Base-by-base conservation (phyloP, 2,888 invertebrate species). In the Nematopogon swammerdamellus region DNA sequence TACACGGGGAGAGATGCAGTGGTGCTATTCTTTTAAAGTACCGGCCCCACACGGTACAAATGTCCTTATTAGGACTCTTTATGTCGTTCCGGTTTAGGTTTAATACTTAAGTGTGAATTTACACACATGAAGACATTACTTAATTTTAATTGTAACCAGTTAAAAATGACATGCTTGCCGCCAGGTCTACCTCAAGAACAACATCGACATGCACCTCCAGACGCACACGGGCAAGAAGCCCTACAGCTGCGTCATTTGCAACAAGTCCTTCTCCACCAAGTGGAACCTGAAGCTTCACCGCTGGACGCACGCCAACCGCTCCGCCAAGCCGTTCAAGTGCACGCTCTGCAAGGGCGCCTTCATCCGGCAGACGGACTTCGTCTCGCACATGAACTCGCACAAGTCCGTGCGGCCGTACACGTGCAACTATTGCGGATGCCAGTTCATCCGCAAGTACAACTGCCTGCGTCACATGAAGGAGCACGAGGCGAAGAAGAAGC, bases 261-360 rank as follows among this genome's bases (percentile, higher is more conserved):
- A 86, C 63, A 93, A 92, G 65, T 82, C 86, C 25, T 94, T 94
- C 75, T 89, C 90, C 57, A 93, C 93, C 57, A 92, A 92, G 67
- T 94, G 93, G 91, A 94, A 94, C 74, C 81, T 94, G 48, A 91
- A 92, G 64, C 82, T 92, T 57, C 94, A 95, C 73, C 87, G 89
- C 56, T 93, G 93, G 93, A 92, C 91, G 48, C 94, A 95, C 72
- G 88, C 89, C 50, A 87, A 88, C 48, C 86, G 92, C 54, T 87
- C 89, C 16, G 84, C 89, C 20, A 92, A 92, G 64, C 94, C 94
- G 1, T 92, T 82, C 77, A 92, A 92, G 67, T 94, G 94, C 71
- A 83, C 83, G 55, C 82, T 87, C 57, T 94, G 94, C 69, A 89
- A 89, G 59, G 88, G 89, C 51, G 93, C 93, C 17, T 94, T 93